Conservation (phyloP, 2,888 invertebrate genomes). For the Parnassius apollo region DNA sequence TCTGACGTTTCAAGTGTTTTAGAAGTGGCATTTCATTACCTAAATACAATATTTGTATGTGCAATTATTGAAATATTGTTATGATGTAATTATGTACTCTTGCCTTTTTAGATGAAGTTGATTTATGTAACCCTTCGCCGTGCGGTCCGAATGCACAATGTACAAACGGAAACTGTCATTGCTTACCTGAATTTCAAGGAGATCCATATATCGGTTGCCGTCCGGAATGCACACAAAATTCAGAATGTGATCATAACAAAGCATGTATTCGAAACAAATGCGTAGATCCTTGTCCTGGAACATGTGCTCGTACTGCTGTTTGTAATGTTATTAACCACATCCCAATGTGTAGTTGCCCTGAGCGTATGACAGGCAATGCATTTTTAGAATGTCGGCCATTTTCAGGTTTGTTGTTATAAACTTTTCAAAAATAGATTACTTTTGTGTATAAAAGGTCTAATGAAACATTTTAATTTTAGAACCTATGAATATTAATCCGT, state of each 20-base stretch:
- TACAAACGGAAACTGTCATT: constrained; percentile 84
- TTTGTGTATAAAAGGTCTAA: background rate
- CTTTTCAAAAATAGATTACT: background rate
- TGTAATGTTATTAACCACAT: constrained; percentile 86
- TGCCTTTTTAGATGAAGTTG: constrained; percentile 59
- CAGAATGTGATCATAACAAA: constrained; percentile 85
- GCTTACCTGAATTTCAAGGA: constrained; percentile 87
- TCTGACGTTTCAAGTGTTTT: background rate
- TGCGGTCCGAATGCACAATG: constrained; percentile 88
- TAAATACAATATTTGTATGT: background rate
- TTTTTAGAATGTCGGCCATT: constrained; percentile 83
- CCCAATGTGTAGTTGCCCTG: constrained; percentile 82
- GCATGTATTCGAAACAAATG: constrained; percentile 89
- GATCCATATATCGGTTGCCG: constrained; percentile 89
- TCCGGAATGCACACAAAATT: constrained; percentile 89
- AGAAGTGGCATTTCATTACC: background rate
- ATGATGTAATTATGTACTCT: constrained; percentile 3
- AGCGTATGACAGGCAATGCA: constrained; percentile 85
- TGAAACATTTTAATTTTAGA: constrained; percentile 52
- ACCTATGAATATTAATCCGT: constrained; percentile 78
- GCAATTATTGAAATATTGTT: background rate
- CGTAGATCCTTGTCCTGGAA: constrained; percentile 88
- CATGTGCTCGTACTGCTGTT: constrained; percentile 87
- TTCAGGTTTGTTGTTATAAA: constrained; percentile 56
- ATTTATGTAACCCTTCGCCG: constrained; percentile 84